Conservation (phyloP, 2,888 invertebrate species). For the Maniola hyperantus region DNA sequence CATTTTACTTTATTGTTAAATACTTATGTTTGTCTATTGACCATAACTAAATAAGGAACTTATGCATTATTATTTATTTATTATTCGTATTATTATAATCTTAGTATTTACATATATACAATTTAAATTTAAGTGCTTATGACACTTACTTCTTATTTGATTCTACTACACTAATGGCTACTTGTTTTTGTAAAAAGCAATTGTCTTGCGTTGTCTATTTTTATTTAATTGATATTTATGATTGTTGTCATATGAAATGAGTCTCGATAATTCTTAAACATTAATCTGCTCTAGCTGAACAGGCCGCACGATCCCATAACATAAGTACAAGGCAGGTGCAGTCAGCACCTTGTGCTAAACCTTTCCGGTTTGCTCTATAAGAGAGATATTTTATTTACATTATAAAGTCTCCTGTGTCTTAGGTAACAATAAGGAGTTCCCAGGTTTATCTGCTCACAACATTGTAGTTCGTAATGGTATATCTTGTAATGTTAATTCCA, state of each 20-base stretch:
- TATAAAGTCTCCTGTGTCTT: conserved; percentile 44
- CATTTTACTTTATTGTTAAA: no score
- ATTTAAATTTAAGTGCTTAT: neutral
- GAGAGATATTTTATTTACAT: conserved; percentile 68
- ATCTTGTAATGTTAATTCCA: neutral
- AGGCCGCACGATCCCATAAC: conserved; percentile 39
- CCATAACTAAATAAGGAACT: no score
- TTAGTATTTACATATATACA: no score
- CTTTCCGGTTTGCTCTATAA: conserved; percentile 66
- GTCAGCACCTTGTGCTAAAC: conserved; percentile 67
- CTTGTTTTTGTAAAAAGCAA: neutral
- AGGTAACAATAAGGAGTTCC: conserved; percentile 16
- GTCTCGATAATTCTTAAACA: conserved; percentile 19
- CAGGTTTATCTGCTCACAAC: neutral
- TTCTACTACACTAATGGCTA: neutral
- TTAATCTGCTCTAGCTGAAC: conserved; percentile 27
- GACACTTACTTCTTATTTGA: neutral
- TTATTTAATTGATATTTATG: conserved; percentile 3
- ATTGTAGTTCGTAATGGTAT: neutral
- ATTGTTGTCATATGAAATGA: neutral
- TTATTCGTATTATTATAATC: no score
- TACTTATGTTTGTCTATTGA: no score
- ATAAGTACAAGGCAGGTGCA: conserved; percentile 63
- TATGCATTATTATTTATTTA: no score
- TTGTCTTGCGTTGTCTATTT: neutral